A percentile compares a stretch with the other conserved stretches of the same genome.
phyloP scores from a whole-genome alignment of 2,797 vertebrate genomes.

The Mionectes olivaceus region DNA sequence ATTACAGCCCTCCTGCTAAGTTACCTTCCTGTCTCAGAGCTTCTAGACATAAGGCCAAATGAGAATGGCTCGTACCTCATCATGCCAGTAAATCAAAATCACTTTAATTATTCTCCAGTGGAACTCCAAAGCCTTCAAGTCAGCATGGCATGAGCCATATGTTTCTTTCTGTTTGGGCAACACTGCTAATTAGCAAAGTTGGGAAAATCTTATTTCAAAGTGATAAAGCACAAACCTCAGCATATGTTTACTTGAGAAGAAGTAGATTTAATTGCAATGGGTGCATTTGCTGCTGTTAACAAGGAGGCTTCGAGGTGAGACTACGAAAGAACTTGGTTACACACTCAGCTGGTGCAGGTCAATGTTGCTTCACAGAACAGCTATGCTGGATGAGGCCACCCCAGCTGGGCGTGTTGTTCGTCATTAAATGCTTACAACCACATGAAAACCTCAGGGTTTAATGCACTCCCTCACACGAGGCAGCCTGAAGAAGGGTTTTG shows the following conservation, averaged over 20 bases:
- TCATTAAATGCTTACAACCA: rapidly evolving
- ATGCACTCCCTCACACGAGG: rapidly evolving
- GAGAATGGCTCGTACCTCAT: slow-evolving; percentile 1
- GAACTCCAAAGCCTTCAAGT: slow-evolving; percentile 43
- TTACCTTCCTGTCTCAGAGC: background rate
- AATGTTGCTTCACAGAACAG: background rate
- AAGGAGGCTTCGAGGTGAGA: background rate
- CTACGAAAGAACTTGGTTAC: background rate
- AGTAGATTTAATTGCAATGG: background rate
- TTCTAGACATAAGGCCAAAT: background rate
- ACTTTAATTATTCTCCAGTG: slow-evolving; percentile 44
- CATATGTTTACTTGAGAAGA: slow-evolving; percentile 37
- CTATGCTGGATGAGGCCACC: background rate
- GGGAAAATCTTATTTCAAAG: slow-evolving; percentile 27
- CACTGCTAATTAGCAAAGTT: slow-evolving; percentile 32
- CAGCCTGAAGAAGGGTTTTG: background rate
- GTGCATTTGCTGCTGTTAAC: slow-evolving; percentile 1
- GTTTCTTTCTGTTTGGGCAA: slow-evolving; percentile 1
- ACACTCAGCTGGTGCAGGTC: background rate
- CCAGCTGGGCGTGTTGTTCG: background rate
- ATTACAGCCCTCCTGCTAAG: slow-evolving; percentile 33
- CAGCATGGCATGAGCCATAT: slow-evolving; percentile 16
- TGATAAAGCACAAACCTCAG: slow-evolving; percentile 25
- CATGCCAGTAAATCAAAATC: slow-evolving; percentile 40
- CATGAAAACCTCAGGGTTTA: background rate